phyloP scores from a whole-genome alignment of 2,113 vertebrate genomes.

The Pomatostomus ruficeps region DNA sequence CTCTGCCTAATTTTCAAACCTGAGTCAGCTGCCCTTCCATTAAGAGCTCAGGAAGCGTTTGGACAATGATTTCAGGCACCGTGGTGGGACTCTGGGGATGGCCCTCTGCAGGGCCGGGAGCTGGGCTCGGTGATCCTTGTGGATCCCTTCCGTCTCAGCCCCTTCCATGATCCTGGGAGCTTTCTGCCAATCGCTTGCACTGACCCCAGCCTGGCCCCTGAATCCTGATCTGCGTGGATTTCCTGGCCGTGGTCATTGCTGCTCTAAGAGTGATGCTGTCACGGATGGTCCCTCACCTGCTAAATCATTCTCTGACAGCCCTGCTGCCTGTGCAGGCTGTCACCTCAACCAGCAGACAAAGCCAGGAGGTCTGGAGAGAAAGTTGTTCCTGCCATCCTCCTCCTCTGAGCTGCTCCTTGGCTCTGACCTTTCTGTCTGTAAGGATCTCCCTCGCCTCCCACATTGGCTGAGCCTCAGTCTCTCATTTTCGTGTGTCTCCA shows the following conservation, averaged over 20 bases:
- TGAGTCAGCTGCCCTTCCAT: background rate
- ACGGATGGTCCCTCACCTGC: background rate
- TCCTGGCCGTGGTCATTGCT: background rate
- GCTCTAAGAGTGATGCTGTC: background rate
- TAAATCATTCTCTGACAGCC: background rate
- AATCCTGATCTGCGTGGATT: fast-evolving
- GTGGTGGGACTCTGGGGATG: too few species aligned
- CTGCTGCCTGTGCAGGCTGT: background rate
- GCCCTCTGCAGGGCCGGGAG: background rate
- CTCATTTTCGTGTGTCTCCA: background rate
- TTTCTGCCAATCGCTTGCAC: fast-evolving
- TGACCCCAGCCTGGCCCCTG: too few species aligned
- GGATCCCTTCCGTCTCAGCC: background rate
- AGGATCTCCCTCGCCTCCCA: background rate
- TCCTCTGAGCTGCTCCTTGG: background rate
- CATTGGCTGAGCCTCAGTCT: background rate
- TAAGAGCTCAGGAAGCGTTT: background rate
- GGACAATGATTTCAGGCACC: background rate
- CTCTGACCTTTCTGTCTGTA: background rate
- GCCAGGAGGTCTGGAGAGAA: too few species aligned
- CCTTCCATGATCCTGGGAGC: background rate
- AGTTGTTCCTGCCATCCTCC: background rate
- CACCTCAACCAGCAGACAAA: too few species aligned
- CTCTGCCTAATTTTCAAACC: background rate
- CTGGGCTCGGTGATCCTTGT: background rate